These are phyloP conservation scores for Epiblema foenella DNA, from an alignment of 2,888 invertebrate genomes.

Conservation along the genomic window DNA sequence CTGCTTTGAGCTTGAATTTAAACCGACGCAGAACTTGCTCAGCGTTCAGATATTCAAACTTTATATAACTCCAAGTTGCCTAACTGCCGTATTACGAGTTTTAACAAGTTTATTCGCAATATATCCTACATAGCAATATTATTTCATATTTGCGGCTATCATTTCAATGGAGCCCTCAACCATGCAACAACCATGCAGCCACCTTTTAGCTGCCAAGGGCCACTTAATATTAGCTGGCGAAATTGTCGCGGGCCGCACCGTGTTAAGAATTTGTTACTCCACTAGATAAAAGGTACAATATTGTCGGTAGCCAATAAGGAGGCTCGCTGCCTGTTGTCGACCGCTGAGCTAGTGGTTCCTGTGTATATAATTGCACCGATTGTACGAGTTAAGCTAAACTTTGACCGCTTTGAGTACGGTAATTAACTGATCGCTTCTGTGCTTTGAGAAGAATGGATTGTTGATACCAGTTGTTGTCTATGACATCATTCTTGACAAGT, in stretches of 20 bases:
- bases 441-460: background rate
- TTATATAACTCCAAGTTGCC: conserved; percentile 9
- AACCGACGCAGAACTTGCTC: conserved; percentile 17
- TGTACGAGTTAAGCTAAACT: too few species aligned
- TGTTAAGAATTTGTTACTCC: too few species aligned
- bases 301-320: too few species aligned
- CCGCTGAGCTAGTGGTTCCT: background rate
- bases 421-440: too few species aligned
- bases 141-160: background rate
- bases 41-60: conserved; percentile 27
- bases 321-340: too few species aligned
- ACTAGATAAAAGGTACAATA: too few species aligned
- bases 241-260: too few species aligned
- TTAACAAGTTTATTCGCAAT: conserved; percentile 7
- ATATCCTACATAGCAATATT: background rate
- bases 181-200: too few species aligned
- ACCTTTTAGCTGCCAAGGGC: too few species aligned
- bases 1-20: conserved; percentile 12
- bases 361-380: too few species aligned
- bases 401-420: too few species aligned
- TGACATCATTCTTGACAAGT: background rate
- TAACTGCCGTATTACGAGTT: conserved; percentile 4
- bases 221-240: too few species aligned
- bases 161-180: background rate
- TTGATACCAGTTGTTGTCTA: background rate